Conservation (phyloP, 92 coral and sea anemone species). For the Palythoa grandiflora region DNA sequence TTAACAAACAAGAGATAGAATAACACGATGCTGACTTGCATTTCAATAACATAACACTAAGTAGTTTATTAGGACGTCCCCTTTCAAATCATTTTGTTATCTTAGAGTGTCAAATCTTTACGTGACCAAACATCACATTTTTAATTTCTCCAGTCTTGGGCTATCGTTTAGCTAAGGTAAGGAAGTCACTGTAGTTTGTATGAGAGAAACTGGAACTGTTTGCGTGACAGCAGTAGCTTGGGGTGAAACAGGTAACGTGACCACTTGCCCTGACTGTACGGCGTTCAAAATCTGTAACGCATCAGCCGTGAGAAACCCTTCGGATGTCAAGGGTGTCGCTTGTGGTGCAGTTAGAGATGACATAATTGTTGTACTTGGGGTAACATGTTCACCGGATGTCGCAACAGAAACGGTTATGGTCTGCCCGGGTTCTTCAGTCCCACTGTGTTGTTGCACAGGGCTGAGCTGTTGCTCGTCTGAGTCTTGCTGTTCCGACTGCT, state of each 20-base stretch:
- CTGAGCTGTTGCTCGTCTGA: slow-evolving; percentile 39
- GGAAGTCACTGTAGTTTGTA: slow-evolving; percentile 35
- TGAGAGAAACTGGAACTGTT: slow-evolving; percentile 33
- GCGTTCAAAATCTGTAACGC: slow-evolving; percentile 41
- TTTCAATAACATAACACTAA: no score
- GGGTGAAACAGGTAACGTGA: slow-evolving; percentile 35
- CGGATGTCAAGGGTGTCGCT: slow-evolving; percentile 34
- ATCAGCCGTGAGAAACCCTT: slow-evolving; percentile 45
- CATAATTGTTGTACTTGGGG: slow-evolving; percentile 26
- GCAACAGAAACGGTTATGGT: slow-evolving; percentile 31
- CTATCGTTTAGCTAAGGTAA: not conserved
- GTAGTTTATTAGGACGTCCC: no score
- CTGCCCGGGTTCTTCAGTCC: slow-evolving; percentile 21
- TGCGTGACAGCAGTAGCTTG: slow-evolving; percentile 34
- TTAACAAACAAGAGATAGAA: no score
- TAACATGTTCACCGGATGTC: slow-evolving; percentile 19
- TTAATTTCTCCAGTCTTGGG: not conserved
- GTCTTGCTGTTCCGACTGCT: slow-evolving; percentile 26
- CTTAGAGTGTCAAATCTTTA: no score
- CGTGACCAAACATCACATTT: not conserved
- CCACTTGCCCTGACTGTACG: slow-evolving; percentile 45
- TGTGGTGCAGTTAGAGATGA: slow-evolving; percentile 9
- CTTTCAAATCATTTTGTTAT: no score
- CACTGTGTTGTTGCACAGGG: slow-evolving; percentile 8
- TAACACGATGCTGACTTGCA: no score